Evolutionary conservation across 2,113 vertebrate genomes (phyloP).

Genomic region (Megaceryle maxima): DNA sequence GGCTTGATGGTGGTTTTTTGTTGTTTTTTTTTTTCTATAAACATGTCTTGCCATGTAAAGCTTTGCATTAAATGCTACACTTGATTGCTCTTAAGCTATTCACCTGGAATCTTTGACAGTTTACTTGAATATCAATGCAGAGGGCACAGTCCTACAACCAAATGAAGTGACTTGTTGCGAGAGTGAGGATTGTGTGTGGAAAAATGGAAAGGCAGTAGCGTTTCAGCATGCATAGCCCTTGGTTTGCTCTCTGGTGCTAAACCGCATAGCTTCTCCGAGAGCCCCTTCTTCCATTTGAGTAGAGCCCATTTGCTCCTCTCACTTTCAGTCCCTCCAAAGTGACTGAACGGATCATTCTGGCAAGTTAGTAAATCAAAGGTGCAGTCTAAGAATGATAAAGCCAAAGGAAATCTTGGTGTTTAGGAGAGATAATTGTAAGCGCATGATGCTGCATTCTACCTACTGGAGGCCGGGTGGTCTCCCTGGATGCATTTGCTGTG

Average conservation of each 20-base stretch:
- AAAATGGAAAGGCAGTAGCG: background rate
- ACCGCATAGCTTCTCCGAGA: background rate
- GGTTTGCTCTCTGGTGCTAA: background rate
- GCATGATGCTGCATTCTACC: background rate
- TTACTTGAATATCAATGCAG: background rate
- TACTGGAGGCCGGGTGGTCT: fast-evolving
- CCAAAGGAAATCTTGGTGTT: background rate
- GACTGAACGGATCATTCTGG: background rate
- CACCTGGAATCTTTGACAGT: constrained; percentile 10
- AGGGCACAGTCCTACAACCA: background rate
- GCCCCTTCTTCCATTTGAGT: background rate
- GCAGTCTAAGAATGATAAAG: background rate
- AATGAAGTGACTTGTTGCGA: background rate
- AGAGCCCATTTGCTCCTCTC: background rate
- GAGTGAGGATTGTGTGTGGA: background rate
- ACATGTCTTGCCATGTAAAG: constrained; percentile 34
- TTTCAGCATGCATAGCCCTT: background rate
- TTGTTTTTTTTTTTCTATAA: background rate
- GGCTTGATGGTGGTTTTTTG: background rate
- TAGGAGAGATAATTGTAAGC: background rate
- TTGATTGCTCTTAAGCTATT: background rate
- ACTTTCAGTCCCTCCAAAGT: background rate
- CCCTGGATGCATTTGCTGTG: background rate
- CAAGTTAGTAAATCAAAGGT: background rate
- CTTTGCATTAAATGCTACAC: constrained; percentile 48